Evolutionary conservation across 2,113 vertebrate species (phyloP).

Genomic region (Mastomys natalensis): DNA sequence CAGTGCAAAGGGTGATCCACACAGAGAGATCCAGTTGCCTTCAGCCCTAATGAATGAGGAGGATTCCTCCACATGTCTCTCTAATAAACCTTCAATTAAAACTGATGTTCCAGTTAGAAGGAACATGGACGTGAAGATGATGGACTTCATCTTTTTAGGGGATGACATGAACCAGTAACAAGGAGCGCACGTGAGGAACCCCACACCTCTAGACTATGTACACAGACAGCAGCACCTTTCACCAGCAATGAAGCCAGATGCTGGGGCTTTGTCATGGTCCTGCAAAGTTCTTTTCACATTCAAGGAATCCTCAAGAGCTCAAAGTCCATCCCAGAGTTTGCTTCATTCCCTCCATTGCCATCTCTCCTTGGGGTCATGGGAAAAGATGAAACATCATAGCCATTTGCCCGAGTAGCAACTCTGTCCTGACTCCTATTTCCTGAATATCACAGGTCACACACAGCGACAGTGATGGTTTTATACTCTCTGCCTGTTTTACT

Average conservation of each 20-base stretch:
- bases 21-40: background rate
- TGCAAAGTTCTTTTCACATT: background rate
- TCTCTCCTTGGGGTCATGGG: background rate
- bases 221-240: background rate
- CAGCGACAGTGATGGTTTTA: background rate
- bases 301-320: background rate
- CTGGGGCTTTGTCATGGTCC: background rate
- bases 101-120: background rate
- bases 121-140: fast-evolving
- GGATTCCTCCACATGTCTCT: background rate
- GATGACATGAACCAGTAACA: fast-evolving
- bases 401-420: background rate
- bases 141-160: too few relatives aligned
- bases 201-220: too few relatives aligned
- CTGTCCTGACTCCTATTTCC: background rate
- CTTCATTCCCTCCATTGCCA: background rate
- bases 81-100: background rate
- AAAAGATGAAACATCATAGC: fast-evolving
- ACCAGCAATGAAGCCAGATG: background rate
- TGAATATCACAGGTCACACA: background rate
- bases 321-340: background rate
- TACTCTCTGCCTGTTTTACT: background rate
- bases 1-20: too few relatives aligned
- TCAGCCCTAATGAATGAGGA: background rate
- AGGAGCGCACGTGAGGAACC: background rate